Conservation (phyloP, 1,140 invertebrate genomes). For the Drosophila baimaii region DNA sequence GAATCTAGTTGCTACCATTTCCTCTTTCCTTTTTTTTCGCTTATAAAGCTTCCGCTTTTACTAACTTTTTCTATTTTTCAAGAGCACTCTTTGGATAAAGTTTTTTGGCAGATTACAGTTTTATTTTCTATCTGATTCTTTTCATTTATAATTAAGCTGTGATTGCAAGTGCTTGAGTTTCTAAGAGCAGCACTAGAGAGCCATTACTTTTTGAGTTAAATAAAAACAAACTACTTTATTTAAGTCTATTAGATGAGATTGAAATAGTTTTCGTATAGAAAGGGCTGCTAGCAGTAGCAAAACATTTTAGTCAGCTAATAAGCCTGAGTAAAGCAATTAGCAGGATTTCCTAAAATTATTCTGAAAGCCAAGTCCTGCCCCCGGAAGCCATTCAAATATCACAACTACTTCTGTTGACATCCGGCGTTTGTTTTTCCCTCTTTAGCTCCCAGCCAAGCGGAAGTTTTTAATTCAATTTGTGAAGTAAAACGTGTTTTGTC, state of each 20-base stretch:
- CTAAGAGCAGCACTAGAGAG: background rate
- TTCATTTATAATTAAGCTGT: slow-evolving; percentile 3
- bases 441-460: slow-evolving; percentile 12
- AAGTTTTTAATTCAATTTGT: slow-evolving; percentile 53
- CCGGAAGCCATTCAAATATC: background rate
- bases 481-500: slow-evolving; percentile 38
- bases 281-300: background rate
- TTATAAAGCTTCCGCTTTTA: slow-evolving; percentile 14
- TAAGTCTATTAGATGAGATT: background rate
- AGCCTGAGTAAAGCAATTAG: slow-evolving; percentile 34
- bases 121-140: background rate
- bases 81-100: background rate
- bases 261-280: background rate
- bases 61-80: slow-evolving; percentile 8
- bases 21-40: background rate
- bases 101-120: background rate
- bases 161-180: background rate
- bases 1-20: slow-evolving; percentile 13
- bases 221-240: too few relatives aligned
- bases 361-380: background rate
- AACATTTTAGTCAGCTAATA: slow-evolving; percentile 4
- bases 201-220: background rate
- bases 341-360: slow-evolving; percentile 2
- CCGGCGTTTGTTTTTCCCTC: slow-evolving; percentile 22
- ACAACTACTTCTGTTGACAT: slow-evolving; percentile 20